Evolutionary conservation across 2,113 vertebrate species (phyloP), one percentile per base, ranked within the genome.

Genomic region (Sarotherodon lohbergeri): DNA sequence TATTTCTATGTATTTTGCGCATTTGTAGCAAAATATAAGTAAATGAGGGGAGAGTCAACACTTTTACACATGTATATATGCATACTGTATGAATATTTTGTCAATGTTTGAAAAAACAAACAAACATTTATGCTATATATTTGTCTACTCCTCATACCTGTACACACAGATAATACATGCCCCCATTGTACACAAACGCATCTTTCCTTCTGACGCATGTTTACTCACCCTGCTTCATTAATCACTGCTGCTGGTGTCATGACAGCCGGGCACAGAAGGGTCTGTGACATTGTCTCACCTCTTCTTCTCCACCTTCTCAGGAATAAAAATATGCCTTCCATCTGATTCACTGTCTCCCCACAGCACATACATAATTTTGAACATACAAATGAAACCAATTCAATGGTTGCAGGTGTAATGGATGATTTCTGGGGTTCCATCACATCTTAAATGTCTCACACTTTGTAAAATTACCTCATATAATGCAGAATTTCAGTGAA

Each of bases 231-330:
- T 61, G 39, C 79, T 89, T 90, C 91, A 95, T 94, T 91, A 93
- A 95, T 95, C 91, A 94, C 82, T 66, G 86, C 83, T 78, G 34
- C 82, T 55, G 84, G 89, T 83, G 90, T 90, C 66, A 79, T 92
- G 93, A 95, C 93, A 94, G 93, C 84, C 3, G 68, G 80, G 90
- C 63, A 81, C 85, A 89, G 83, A 90, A 46, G 48, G 91, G 87
- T 88, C 86, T 71, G 5, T 83, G 89, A 90, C 91, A 79, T 87
- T 27, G 88, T 14, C 90, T 93, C 89, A 89, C 90, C 90, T 93
- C 78, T 43, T 71, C 89, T 61, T 34, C 83, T 54, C 52, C 52
- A 41, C 79, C 36, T 34, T 66, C 73, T 27, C 83, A 79, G 66
- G 81, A 91, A 90, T 88, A 85, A 89, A 91, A 90, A 78, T 82